phyloP scores from a whole-genome alignment of 2,888 invertebrate species.

The Melipona bicolor region DNA sequence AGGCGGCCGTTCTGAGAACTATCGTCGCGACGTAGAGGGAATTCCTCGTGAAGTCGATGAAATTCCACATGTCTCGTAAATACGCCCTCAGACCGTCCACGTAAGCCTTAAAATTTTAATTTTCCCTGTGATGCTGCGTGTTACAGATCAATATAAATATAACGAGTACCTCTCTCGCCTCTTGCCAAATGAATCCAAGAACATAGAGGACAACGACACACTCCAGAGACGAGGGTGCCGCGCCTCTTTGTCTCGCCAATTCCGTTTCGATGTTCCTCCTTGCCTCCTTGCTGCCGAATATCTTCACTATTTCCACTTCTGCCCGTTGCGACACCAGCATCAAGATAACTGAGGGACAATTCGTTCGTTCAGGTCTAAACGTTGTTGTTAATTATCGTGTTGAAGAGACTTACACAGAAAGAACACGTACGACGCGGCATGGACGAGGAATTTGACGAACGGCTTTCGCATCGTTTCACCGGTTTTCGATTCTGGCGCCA shows the following conservation, averaged over 20 bases:
- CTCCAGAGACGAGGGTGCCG: conserved; percentile 93
- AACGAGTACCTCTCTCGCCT: conserved; percentile 89
- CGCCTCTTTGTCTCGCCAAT: conserved; percentile 91
- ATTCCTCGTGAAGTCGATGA: conserved; percentile 97
- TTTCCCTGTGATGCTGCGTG: no score
- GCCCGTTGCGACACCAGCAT: conserved; percentile 97
- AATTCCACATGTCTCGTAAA: conserved; percentile 97
- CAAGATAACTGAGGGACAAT: conserved; percentile 89
- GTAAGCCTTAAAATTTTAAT: conserved; percentile 86
- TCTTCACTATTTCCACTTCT: conserved; percentile 90
- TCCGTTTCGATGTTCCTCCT: conserved; percentile 87
- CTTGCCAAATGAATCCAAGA: conserved; percentile 95
- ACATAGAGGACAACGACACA: conserved; percentile 93
- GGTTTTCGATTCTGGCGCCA: conserved; percentile 92
- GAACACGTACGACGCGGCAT: conserved; percentile 96
- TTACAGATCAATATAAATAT: no score
- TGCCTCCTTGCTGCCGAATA: conserved; percentile 90
- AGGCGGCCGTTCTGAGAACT: conserved; percentile 89
- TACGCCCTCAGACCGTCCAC: conserved; percentile 94
- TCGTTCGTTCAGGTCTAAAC: no score
- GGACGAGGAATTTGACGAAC: conserved; percentile 98
- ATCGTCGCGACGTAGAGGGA: conserved; percentile 92
- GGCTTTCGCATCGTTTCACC: conserved; percentile 96
- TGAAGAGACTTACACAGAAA: conserved; percentile 91
- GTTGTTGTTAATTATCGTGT: no score